Evolutionary conservation across 2,797 vertebrate genomes (phyloP).

Genomic region (Scomberomorus guttatus): DNA sequence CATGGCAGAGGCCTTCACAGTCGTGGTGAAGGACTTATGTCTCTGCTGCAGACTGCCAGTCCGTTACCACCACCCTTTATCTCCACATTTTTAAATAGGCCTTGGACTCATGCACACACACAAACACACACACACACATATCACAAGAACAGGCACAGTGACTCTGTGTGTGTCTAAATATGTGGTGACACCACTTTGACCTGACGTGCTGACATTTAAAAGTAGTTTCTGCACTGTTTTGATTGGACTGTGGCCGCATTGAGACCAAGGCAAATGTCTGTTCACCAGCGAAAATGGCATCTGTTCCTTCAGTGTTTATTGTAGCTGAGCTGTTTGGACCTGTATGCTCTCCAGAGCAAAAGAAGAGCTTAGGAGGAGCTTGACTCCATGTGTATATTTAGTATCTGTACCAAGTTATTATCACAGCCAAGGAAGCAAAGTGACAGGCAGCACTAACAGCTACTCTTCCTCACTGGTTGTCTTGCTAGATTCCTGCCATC

Average conservation of each 20-base stretch:
- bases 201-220: constrained; percentile 55
- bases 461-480: constrained; percentile 9
- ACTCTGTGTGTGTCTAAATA: constrained; percentile 7
- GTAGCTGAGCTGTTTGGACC: neutral
- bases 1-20: neutral
- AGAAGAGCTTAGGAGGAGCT: neutral
- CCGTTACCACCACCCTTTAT: constrained; percentile 41
- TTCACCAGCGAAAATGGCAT: neutral
- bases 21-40: constrained; percentile 12
- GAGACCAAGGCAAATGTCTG: constrained; percentile 10
- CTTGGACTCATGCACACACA: constrained; percentile 28
- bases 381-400: constrained; percentile 13
- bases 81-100: constrained; percentile 51
- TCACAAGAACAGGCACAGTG: neutral
- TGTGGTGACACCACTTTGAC: constrained; percentile 24
- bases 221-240: constrained; percentile 24
- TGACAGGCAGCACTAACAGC: neutral
- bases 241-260: constrained; percentile 5
- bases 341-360: neutral
- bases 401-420: neutral
- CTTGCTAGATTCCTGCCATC: no score
- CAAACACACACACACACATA: neutral
- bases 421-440: neutral
- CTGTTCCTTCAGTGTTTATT: constrained; percentile 9
- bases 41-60: constrained; percentile 30